phyloP scores from a whole-genome alignment of 2,797 vertebrate genomes.

The Pseudochirops corinnae region DNA sequence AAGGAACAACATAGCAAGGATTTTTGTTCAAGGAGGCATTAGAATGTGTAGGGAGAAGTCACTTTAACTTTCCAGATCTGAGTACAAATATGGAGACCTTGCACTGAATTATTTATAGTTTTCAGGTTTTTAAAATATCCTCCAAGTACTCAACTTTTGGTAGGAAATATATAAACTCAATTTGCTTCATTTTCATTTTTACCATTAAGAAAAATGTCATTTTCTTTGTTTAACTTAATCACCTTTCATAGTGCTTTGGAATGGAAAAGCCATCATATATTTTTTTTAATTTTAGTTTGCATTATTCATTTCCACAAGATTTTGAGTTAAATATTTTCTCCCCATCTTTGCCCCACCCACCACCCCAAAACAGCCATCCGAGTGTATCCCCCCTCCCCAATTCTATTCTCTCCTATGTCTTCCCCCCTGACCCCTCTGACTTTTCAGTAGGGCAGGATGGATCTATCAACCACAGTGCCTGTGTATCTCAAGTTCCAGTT shows the following conservation, averaged over 20 bases:
- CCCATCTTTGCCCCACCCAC: no score
- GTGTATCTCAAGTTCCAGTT: no score
- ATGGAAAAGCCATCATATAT: neutral
- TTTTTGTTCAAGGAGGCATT: neutral
- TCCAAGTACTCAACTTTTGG: neutral
- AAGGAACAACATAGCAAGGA: neutral
- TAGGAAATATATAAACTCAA: neutral
- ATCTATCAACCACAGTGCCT: no score
- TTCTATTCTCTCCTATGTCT: no score
- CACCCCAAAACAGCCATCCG: no score
- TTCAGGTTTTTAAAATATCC: neutral
- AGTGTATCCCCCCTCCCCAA: no score
- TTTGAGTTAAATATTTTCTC: no score
- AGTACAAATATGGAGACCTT: neutral
- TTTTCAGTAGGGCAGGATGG: no score
- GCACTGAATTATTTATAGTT: neutral
- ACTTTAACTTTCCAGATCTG: neutral
- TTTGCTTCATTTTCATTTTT: neutral
- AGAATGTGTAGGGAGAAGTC: neutral
- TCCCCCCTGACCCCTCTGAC: no score
- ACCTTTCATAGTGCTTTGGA: neutral
- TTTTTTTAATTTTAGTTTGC: no score
- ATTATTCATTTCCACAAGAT: no score
- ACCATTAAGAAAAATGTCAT: neutral
- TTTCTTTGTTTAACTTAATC: neutral